Evolutionary conservation across 1,140 invertebrate species (phyloP), one percentile per base, ranked within the genome.

Genomic region (Meteorus sp.): DNA sequence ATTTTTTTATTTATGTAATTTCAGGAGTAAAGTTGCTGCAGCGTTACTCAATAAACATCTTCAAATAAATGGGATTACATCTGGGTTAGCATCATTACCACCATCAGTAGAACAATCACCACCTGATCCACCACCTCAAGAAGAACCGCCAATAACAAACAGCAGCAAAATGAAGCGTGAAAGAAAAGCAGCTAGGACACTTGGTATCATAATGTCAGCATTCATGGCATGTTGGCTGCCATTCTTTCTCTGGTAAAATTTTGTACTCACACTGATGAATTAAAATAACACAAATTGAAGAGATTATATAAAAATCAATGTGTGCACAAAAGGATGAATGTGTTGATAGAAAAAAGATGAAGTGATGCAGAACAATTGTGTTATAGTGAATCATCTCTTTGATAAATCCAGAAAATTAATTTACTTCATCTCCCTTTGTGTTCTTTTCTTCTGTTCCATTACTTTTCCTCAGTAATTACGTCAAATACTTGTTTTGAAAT

Each of bases 141-240:
- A 74, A 53, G 75, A 74, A 13, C 71, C 70, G 33, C 76, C 77
- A n/a, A 80, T 81, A 52, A 72, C 80, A 25, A 78, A 66, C 39
- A 87, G 88, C 72, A 92, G 83, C 72, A 91, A 91, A 76, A 94
- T 94, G 92, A 90, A 94, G 72, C 83, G 93, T 31, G 94, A 97
- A 76, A 86, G 94, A 66, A 97, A 97, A 77, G 94, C 94, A 0
- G 94, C 94, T 3, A 87, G 94, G 68, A 98, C 95, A 0, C 83
- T 98, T 15, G 95, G 94, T 33, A 95, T 97, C 73, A 95, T 97
- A 70, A 95, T 97, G 89, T 93, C 92, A 17, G 93, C 91, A 1
- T 96, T 97, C 78, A 81, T 97, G 44, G 85, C 93, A 4, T 97
- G 94, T 77, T 97, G 94, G 93, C 83, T 96, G 50, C 95, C 95